A percentile compares a stretch with the other conserved stretches of the same genome.
These are phyloP conservation scores for Brachionus rubens DNA, from an alignment of 1,140 invertebrate genomes.

Conservation along the genomic window DNA sequence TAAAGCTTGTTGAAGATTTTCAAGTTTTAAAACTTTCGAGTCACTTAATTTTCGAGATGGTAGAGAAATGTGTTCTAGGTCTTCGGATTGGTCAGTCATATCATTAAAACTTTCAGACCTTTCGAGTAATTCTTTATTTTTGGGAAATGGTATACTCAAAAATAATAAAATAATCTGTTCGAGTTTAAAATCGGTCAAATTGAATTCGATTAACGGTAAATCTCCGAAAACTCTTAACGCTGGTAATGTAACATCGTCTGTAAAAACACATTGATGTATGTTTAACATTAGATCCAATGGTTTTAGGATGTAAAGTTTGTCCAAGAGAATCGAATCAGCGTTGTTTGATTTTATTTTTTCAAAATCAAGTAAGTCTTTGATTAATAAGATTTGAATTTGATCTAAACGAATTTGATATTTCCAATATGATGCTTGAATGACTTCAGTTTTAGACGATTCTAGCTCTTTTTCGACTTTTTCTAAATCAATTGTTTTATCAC, in stretches of 20 bases:
- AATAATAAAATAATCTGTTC: slow-evolving; percentile 10
- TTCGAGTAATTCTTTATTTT: not conserved
- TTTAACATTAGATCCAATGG: slow-evolving; percentile 15
- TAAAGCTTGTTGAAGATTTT: slow-evolving; percentile 39
- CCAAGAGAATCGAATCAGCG: not conserved
- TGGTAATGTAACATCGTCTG: slow-evolving; percentile 17
- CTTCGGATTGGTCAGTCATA: not conserved
- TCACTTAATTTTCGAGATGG: not conserved
- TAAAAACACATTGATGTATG: slow-evolving; percentile 40
- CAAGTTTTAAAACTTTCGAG: not conserved
- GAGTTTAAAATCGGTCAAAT: slow-evolving; percentile 1
- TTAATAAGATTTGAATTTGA: slow-evolving; percentile 29
- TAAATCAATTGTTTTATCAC: not conserved
- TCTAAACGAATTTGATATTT: slow-evolving; percentile 20
- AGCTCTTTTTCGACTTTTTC: not conserved
- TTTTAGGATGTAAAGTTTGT: slow-evolving; percentile 2
- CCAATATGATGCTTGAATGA: slow-evolving; percentile 35
- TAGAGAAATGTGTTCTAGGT: not conserved
- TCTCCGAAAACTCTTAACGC: slow-evolving; percentile 29
- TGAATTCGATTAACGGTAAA: slow-evolving; percentile 26
- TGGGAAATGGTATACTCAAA: slow-evolving; percentile 38
- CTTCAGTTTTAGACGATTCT: not conserved
- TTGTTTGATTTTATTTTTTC: not conserved
- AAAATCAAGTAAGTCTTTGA: not conserved
- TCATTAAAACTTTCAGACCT: not conserved